Conservation (phyloP, 2,888 invertebrate genomes). For the Xanthorhoe spadicearia region DNA sequence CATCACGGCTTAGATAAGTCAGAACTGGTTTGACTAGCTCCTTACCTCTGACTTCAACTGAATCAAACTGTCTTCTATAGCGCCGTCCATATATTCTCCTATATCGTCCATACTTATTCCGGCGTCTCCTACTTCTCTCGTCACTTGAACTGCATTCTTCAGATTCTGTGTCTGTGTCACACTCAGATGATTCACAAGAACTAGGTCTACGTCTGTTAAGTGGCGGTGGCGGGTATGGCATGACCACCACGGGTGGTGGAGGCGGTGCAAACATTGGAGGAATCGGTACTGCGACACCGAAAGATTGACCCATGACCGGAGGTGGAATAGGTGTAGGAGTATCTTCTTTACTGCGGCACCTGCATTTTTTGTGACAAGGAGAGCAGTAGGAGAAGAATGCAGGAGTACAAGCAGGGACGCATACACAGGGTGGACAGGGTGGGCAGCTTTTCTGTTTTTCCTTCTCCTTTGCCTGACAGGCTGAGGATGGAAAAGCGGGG, state of each 20-base stretch:
- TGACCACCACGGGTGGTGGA: slow-evolving; percentile 18
- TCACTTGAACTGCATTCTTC: slow-evolving; percentile 13
- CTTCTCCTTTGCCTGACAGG: slow-evolving; percentile 30
- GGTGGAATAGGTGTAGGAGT: slow-evolving; percentile 53
- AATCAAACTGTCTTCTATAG: slow-evolving; percentile 19
- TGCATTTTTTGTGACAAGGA: slow-evolving; percentile 68
- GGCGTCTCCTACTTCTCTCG: slow-evolving; percentile 8
- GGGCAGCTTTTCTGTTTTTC: slow-evolving; percentile 56
- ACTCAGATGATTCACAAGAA: slow-evolving; percentile 5
- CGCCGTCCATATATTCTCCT: slow-evolving; percentile 17
- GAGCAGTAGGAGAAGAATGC: slow-evolving; percentile 73
- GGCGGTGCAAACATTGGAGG: slow-evolving; percentile 22
- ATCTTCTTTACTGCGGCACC: slow-evolving; percentile 56
- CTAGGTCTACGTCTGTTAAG: background rate
- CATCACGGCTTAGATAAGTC: slow-evolving; percentile 49
- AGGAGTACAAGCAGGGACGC: slow-evolving; percentile 69
- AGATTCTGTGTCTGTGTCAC: slow-evolving; percentile 20
- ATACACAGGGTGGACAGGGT: slow-evolving; percentile 71
- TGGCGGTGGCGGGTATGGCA: slow-evolving; percentile 24
- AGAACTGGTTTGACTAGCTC: slow-evolving; percentile 50
- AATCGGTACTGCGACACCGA: slow-evolving; percentile 17
- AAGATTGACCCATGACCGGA: slow-evolving; percentile 15
- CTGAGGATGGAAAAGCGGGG: slow-evolving; percentile 50
- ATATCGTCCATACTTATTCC: slow-evolving; percentile 16
- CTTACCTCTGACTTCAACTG: slow-evolving; percentile 34